Conservation (phyloP, 2,113 vertebrate species). For the Haemorhous mexicanus region DNA sequence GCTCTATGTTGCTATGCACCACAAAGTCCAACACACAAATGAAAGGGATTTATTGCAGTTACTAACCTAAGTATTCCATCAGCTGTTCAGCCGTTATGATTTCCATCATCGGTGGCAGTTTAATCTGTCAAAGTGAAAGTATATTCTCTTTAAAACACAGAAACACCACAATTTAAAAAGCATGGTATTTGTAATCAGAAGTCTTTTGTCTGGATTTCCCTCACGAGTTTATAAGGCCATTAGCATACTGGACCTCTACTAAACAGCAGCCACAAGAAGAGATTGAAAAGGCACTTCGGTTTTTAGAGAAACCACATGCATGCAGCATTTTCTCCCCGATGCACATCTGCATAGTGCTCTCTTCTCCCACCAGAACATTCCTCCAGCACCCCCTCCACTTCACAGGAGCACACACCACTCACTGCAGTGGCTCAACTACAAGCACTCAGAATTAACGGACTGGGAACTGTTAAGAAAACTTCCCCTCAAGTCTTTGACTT, state of each 20-base stretch:
- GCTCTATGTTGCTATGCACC: not conserved
- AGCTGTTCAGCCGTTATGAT: conserved; percentile 98
- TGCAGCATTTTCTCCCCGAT: not conserved
- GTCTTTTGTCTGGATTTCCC: not conserved
- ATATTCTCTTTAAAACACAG: not conserved
- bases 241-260: not conserved
- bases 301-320: not conserved
- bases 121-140: conserved; percentile 82
- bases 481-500: not conserved
- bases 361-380: not conserved
- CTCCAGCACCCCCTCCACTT: not conserved
- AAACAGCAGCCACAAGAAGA: not conserved
- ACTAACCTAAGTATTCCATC: conserved; percentile 98
- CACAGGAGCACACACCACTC: not conserved
- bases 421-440: not conserved
- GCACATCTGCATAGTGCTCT: not conserved
- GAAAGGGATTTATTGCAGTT: not conserved
- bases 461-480: not conserved
- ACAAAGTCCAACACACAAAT: not conserved
- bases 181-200: not conserved
- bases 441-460: not conserved
- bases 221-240: not conserved
- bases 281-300: not conserved
- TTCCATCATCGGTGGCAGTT: conserved; percentile 98
- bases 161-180: not conserved